Base-by-base conservation (phyloP, 2,888 invertebrate genomes). In the Candidula unifasciata region DNA sequence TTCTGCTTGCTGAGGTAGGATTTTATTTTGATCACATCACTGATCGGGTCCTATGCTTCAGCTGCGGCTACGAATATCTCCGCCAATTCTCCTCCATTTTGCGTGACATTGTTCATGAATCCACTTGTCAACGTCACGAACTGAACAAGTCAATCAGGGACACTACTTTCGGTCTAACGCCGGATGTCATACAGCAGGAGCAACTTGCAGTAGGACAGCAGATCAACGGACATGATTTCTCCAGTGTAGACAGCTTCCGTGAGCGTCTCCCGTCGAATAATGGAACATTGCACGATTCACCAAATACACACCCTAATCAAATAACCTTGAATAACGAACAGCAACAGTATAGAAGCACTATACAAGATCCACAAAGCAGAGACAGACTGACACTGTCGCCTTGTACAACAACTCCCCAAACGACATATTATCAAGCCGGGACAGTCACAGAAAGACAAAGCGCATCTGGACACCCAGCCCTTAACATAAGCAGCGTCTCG, bases 401-500 rank as follows among this genome's bases (percentile, higher is more conserved):
- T 44, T 44, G 8, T 44, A 44, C 44, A 44, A 44, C 44, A 44
- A 1, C 44, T 10, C 44, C 44, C 44, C 44, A 44, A 44, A 44
- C 44, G 8, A 13, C 44, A 44, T 44, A 10, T 13, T 44, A 24
- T 21, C 21, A 44, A 44, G n/a, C 60, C 21, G 44, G 37, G 24
- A 5, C 44, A 37, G 33, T 24, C 2, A 44, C 37, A 71, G 71
- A 44, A 71, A 44, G 37, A 37, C n/a, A 10, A 3, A 21, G 21
- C n/a, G 37, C 37, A 6, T 74, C 74, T 0, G 18, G 27, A 27
- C 27, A 3, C 52, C 57, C 77, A 37, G 10, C 37, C 16, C 78
- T 66, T 35, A 30, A 87, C 77, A 73, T 86, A 18, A 76, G 83
- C 18, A 35, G 30, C 0, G 82, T 82, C 2, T 84, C 85, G 2